Base-by-base conservation (phyloP, 2,797 vertebrate genomes). In the Micromesistius poutassou region DNA sequence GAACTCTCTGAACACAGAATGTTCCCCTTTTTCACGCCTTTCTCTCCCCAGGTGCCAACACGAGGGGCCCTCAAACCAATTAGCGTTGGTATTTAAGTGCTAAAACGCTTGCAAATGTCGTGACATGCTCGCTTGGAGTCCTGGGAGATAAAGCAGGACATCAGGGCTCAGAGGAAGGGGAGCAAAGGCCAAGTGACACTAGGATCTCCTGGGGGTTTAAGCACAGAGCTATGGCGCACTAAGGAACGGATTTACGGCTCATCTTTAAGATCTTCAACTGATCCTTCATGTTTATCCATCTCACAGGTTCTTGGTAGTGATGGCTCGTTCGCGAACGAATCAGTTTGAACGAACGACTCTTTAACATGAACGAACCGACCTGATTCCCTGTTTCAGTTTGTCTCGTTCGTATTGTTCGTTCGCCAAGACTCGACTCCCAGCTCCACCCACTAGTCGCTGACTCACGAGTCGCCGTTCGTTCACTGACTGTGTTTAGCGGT, bases 241-340 rank as follows among this genome's bases (percentile, higher is more conserved):
- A 77, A 83, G 22, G 22, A 62, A 82, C 81, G 81, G 80, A 91
- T 89, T 91, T 82, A 80, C 35, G 73, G 75, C 79, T 40, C 10
- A 9, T 87, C 88, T 82, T 80, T 38, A 76, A 79, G 78, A 83
- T 83, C 83, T 82, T 91, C 85, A 89, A 84, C 83, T 81, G 80
- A 87, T 92, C 77, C 87, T 81, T 88, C 83, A 89, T 90, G 86
- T 75, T 82, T 80, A 92, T 87, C 82, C 78, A 80, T 89, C 87
- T 84, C 86, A 81, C 80, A 79, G 84, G 77, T 86, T 87, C n/a
- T n/a, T n/a, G n/a, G n/a, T n/a, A n/a, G n/a, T n/a, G n/a, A n/a
- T n/a, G n/a, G n/a, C n/a, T n/a, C n/a, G n/a, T n/a, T n/a, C n/a
- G n/a, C n/a, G n/a, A n/a, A n/a, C n/a, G n/a, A n/a, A n/a, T n/a